These are phyloP conservation scores for Muricea muricata DNA, from an alignment of 92 coral and sea anemone species.

Conservation along the genomic window DNA sequence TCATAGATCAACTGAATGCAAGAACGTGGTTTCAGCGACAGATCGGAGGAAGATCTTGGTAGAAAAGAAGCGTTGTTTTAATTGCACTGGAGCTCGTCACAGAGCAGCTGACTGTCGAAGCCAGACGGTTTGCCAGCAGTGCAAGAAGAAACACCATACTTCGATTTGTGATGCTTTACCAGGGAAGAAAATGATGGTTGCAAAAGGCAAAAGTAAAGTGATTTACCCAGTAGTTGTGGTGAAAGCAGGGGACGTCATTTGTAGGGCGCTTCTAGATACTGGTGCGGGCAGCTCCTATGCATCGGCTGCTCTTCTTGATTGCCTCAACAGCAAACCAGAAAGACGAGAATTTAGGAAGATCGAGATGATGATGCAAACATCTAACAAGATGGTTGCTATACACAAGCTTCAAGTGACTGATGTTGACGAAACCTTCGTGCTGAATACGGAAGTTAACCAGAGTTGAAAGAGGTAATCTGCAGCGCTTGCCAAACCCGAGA, in stretches of 20 bases:
- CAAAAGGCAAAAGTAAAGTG: neutral
- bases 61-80: neutral
- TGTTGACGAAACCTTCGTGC: neutral
- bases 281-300: slow-evolving; percentile 32
- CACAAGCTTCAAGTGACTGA: neutral
- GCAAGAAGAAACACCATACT: neutral
- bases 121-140: neutral
- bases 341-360: neutral
- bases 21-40: neutral
- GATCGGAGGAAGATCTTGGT: slow-evolving; percentile 13
- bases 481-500: neutral
- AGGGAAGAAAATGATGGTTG: neutral
- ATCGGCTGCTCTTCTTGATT: neutral
- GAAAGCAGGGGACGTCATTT: neutral
- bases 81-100: neutral
- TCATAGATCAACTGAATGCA: slow-evolving; percentile 8
- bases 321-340: neutral
- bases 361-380: neutral
- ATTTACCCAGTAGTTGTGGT: slow-evolving; percentile 4
- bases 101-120: neutral
- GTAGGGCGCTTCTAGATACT: slow-evolving; percentile 38
- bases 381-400: neutral
- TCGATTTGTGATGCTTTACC: neutral
- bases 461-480: neutral
- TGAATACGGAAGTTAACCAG: neutral